These are phyloP conservation scores for Orcinus orca DNA, from an alignment of 2,113 vertebrate genomes.

Conservation along the genomic window DNA sequence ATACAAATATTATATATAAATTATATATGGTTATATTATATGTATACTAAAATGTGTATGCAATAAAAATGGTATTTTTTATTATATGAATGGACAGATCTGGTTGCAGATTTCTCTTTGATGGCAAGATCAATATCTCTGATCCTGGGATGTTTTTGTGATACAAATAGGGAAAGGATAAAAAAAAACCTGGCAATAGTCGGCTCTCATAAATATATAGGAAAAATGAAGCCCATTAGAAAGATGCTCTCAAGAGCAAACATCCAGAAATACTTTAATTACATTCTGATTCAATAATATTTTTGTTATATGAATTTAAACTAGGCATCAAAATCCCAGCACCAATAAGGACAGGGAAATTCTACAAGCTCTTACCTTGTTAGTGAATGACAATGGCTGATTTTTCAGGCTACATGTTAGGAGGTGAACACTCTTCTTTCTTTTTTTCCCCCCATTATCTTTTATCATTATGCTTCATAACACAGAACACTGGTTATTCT, in stretches of 20 bases:
- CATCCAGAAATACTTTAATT: constrained; percentile 39
- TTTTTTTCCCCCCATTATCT: neutral
- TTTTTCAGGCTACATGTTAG: neutral
- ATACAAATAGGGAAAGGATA: neutral
- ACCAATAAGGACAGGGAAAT: neutral
- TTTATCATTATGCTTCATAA: constrained; percentile 47
- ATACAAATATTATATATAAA: neutral
- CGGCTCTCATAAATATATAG: neutral
- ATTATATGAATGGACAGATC: neutral
- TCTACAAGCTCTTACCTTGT: neutral
- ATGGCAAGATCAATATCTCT: neutral
- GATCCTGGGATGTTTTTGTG: neutral
- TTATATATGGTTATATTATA: neutral
- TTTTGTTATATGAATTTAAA: constrained; percentile 39
- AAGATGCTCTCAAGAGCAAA: neutral
- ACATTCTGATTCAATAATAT: constrained; percentile 7
- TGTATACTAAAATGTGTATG: neutral
- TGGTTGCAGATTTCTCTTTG: neutral
- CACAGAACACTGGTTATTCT: constrained; percentile 49
- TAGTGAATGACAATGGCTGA: neutral
- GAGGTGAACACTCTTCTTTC: neutral
- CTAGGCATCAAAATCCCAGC: neutral
- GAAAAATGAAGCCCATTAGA: neutral
- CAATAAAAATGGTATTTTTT: neutral
- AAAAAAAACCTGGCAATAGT: neutral